phyloP scores from a whole-genome alignment of 2,888 invertebrate genomes.

The Cephalotes varians region DNA sequence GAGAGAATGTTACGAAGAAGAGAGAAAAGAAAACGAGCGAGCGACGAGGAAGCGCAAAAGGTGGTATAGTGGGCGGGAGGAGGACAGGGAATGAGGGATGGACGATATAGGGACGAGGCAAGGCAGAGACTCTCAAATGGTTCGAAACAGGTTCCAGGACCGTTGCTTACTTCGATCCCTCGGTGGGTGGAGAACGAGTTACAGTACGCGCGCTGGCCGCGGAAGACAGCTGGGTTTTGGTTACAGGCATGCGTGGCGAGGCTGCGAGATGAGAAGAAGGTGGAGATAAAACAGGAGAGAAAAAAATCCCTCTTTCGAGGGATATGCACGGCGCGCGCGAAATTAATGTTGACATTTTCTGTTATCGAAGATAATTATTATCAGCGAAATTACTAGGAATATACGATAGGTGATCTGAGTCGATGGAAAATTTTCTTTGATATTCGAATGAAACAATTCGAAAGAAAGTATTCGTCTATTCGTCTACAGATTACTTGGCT shows the following conservation, averaged over 20 bases:
- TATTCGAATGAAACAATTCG: not conserved
- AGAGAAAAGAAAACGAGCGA: conserved; percentile 62
- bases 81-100: conserved; percentile 57
- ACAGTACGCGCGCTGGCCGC: conserved; percentile 75
- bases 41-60: conserved; percentile 65
- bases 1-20: conserved; percentile 55
- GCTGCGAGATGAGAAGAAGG: conserved; percentile 34
- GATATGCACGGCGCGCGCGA: not conserved
- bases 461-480: not conserved
- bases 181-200: conserved; percentile 82
- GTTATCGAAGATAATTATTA: not conserved
- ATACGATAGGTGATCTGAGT: not conserved
- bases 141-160: conserved; percentile 81
- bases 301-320: conserved; percentile 7
- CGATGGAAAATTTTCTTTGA: not conserved
- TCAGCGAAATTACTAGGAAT: not conserved
- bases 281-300: conserved; percentile 13
- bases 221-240: conserved; percentile 81
- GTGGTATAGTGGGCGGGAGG: conserved; percentile 56
- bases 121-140: conserved; percentile 80
- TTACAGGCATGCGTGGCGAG: conserved; percentile 64
- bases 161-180: conserved; percentile 78
- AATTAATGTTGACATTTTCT: conserved; percentile 16
- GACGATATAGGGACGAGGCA: conserved; percentile 69
- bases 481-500: not conserved